phyloP scores from a whole-genome alignment of 2,888 invertebrate genomes.

The Noctua comes region DNA sequence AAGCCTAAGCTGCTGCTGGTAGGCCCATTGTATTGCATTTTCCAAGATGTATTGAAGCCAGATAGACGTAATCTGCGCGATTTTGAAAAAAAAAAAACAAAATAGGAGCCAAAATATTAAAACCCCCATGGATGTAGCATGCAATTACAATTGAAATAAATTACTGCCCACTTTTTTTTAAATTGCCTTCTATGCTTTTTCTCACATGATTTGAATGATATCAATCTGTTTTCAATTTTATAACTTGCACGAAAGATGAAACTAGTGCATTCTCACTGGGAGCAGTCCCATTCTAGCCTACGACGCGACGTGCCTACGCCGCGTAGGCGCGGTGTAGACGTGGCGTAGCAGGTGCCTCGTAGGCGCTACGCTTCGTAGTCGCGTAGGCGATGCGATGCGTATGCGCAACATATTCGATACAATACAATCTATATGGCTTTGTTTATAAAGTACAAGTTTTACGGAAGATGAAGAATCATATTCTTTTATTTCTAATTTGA shows the following conservation, averaged over 20 bases:
- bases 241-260: not conserved
- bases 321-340: not conserved
- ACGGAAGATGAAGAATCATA: not conserved
- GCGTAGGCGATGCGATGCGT: not conserved
- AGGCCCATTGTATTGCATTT: too few species aligned
- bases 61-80: too few species aligned
- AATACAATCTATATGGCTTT: not conserved
- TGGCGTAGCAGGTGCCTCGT: slow-evolving; percentile 3
- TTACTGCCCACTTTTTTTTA: too few species aligned
- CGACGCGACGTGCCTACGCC: not conserved
- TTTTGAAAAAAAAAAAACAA: too few species aligned
- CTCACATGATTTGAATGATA: too few species aligned
- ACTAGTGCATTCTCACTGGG: not conserved
- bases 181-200: not conserved
- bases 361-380: not conserved
- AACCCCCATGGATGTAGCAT: too few species aligned
- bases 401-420: not conserved
- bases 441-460: not conserved
- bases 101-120: too few species aligned
- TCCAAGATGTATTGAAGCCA: too few species aligned
- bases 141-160: too few species aligned
- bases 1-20: too few species aligned
- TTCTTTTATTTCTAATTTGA: not conserved
- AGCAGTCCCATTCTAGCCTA: not conserved
- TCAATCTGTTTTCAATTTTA: not conserved